Percentiles rank a stretch among this genome's conserved stretches.
Conservation (phyloP, 2,113 vertebrate genomes). For the Epinephelus fuscoguttatus region DNA sequence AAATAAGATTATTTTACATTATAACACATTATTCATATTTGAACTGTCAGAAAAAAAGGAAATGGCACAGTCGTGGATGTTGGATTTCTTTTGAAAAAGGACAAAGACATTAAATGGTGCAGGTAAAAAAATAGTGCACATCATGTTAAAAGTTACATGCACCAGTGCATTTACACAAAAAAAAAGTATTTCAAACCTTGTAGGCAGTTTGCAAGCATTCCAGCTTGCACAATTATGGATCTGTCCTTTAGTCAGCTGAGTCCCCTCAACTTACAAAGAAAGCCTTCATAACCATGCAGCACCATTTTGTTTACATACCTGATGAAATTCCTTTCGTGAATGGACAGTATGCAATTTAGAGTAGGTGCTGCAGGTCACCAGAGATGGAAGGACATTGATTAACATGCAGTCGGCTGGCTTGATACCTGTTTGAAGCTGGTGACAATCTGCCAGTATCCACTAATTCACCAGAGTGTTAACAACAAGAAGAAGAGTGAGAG, state of each 20-base stretch:
- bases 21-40: no score
- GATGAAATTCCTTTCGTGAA: background rate
- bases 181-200: background rate
- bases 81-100: no score
- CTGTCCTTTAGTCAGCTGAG: slow-evolving; percentile 15
- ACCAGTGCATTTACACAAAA: no score
- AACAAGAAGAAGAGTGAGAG: background rate
- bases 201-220: background rate
- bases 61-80: no score
- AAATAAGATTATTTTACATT: no score
- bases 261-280: background rate
- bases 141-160: no score
- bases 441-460: slow-evolving; percentile 17
- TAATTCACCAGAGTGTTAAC: background rate
- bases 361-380: background rate
- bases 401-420: background rate
- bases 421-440: background rate
- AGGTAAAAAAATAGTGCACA: no score
- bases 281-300: no score
- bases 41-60: no score
- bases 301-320: background rate
- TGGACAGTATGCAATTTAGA: background rate
- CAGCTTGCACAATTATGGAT: slow-evolving; percentile 8
- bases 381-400: background rate
- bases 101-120: no score